Evolutionary conservation across 1,140 invertebrate genomes (phyloP).

Genomic region (Cyclina sinensis): DNA sequence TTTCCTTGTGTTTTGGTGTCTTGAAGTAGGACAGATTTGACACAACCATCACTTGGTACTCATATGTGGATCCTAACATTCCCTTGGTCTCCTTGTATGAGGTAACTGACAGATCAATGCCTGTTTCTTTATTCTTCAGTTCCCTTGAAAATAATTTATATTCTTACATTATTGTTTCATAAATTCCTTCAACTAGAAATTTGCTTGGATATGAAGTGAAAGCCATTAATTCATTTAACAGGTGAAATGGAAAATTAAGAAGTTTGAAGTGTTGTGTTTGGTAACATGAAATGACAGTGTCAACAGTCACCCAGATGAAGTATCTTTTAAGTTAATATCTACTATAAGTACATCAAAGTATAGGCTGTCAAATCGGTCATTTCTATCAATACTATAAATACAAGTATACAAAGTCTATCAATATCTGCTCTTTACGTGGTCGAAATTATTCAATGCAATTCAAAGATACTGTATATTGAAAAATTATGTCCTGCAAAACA

Average conservation of each 20-base stretch:
- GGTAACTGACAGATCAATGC: constrained; percentile 79
- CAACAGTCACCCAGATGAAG: no score
- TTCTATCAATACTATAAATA: no score
- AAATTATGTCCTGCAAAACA: no score
- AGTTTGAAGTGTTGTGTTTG: background rate
- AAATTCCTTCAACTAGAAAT: background rate
- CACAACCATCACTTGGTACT: constrained; percentile 82
- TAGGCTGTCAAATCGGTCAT: no score
- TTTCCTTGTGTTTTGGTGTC: constrained; percentile 80
- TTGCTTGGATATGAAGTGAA: background rate
- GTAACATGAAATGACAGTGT: no score
- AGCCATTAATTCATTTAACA: background rate
- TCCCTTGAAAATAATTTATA: constrained; percentile 78
- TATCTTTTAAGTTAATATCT: no score
- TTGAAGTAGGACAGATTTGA: constrained; percentile 80
- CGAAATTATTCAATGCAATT: no score
- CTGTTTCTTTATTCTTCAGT: constrained; percentile 81
- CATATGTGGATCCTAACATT: constrained; percentile 72
- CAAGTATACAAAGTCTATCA: no score
- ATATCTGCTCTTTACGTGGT: no score
- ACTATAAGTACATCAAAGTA: no score
- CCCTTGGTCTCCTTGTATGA: constrained; percentile 76
- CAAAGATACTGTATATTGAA: no score
- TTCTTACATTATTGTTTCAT: background rate
- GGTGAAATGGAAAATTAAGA: background rate